These are phyloP conservation scores for Crocodylus rhombifer DNA, from an alignment of 2,797 vertebrate species.

Conservation along the genomic window DNA sequence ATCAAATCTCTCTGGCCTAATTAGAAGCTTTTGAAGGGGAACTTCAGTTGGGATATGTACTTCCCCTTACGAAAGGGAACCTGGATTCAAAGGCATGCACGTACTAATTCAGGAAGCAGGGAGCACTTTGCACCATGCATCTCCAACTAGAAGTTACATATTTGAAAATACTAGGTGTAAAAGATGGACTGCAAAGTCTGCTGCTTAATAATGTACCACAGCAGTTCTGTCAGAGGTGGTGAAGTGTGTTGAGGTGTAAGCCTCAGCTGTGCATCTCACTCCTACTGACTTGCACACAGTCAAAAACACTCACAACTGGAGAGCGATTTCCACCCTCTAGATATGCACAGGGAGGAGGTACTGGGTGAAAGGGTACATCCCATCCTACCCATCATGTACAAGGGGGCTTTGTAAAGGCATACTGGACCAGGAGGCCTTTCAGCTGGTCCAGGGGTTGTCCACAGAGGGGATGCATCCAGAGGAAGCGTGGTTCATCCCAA, in stretches of 20 bases:
- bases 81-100: not conserved
- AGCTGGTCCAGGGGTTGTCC: not conserved
- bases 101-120: conserved; percentile 45
- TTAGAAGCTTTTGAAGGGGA: conserved; percentile 69
- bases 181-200: conserved; percentile 32
- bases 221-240: not conserved
- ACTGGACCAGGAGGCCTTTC: not conserved
- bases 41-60: conserved; percentile 8
- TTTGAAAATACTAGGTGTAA: conserved; percentile 41
- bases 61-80: conserved; percentile 30
- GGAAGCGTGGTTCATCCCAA: not conserved
- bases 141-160: conserved; percentile 30
- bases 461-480: not conserved
- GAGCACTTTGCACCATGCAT: not conserved
- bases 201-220: conserved; percentile 54
- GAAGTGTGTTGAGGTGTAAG: conserved; percentile 6
- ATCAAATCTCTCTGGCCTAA: conserved; percentile 65
- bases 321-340: not conserved
- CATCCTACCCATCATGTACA: not conserved
- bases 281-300: not conserved
- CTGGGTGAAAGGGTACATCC: not conserved
- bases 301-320: not conserved
- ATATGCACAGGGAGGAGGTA: fast-evolving
- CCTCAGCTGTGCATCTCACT: not conserved
- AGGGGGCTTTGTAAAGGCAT: not conserved